Evolutionary conservation across 2,888 invertebrate genomes (phyloP).

Genomic region (Perizoma affinitatum): DNA sequence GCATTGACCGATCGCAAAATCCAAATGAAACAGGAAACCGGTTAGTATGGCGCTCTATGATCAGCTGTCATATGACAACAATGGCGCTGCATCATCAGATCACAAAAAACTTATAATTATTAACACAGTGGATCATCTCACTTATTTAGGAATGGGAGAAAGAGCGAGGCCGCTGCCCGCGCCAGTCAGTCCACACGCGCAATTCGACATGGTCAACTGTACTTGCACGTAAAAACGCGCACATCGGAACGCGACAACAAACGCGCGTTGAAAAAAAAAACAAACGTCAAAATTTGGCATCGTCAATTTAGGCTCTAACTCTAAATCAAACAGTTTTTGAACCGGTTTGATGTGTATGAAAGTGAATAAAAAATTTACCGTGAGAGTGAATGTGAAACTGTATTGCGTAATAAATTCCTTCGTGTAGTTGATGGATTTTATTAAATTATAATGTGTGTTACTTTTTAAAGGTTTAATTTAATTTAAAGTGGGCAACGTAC

Average conservation of each 20-base stretch:
- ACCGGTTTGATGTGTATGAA: conserved; percentile 70
- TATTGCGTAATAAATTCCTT: conserved; percentile 70
- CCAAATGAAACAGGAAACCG: conserved; percentile 43
- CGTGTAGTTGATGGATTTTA: conserved; percentile 58
- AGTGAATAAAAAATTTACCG: conserved; percentile 74
- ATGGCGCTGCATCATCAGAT: conserved; percentile 47
- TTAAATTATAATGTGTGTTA: conserved; percentile 46
- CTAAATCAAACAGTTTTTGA: conserved; percentile 32
- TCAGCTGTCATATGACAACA: conserved; percentile 60
- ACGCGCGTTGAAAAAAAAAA: conserved; percentile 54
- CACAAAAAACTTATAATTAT: conserved; percentile 68
- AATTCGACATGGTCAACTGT: conserved; percentile 82
- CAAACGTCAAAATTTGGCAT: conserved; percentile 39
- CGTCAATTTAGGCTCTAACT: conserved; percentile 20
- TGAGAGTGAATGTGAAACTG: conserved; percentile 78
- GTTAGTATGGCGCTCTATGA: conserved; percentile 42
- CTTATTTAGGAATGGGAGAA: conserved; percentile 81
- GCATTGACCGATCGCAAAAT: conserved; percentile 37
- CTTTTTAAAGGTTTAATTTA: conserved; percentile 40
- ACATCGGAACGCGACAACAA: conserved; percentile 17
- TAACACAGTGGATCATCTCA: conserved; percentile 62
- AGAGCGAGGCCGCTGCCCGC: conserved; percentile 74
- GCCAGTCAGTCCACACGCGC: conserved; percentile 77
- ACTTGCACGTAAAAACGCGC: conserved; percentile 60
- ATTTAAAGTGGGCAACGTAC: conserved; percentile 29